Conservation (phyloP, 2,113 vertebrate species). For the Carettochelys insculpta region DNA sequence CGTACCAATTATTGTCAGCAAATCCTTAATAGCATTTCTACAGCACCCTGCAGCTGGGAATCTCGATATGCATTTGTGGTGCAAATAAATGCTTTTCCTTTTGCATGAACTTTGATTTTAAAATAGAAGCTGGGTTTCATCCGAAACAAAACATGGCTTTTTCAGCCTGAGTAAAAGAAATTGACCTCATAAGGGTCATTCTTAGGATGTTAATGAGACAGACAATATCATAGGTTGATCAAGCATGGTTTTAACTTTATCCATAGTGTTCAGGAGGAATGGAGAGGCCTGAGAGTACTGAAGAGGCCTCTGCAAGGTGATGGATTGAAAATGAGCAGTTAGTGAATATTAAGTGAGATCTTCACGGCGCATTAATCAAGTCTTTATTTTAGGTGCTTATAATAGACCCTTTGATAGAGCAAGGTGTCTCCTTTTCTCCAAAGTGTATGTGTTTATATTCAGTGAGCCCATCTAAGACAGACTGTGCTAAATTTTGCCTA, state of each 20-base stretch:
- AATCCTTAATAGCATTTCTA: background rate
- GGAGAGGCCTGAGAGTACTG: background rate
- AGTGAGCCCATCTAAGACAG: background rate
- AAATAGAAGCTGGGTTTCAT: background rate
- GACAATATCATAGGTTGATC: background rate
- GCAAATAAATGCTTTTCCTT: background rate
- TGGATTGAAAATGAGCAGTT: background rate
- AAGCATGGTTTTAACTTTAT: background rate
- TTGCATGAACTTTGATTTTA: background rate
- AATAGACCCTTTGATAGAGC: background rate
- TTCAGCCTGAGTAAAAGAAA: background rate
- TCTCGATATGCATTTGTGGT: background rate
- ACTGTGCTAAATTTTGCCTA: background rate
- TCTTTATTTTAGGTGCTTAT: background rate
- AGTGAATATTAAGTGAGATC: background rate
- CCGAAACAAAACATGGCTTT: background rate
- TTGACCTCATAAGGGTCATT: background rate
- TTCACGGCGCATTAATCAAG: background rate
- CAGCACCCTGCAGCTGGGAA: background rate
- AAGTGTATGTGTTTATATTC: background rate
- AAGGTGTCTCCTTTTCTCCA: background rate
- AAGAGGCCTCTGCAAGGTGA: background rate
- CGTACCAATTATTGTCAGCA: background rate
- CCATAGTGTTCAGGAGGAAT: background rate
- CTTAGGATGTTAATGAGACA: background rate